These are phyloP conservation scores for Drosophila lacteicornis DNA, from an alignment of 1,140 invertebrate genomes.

Conservation along the genomic window DNA sequence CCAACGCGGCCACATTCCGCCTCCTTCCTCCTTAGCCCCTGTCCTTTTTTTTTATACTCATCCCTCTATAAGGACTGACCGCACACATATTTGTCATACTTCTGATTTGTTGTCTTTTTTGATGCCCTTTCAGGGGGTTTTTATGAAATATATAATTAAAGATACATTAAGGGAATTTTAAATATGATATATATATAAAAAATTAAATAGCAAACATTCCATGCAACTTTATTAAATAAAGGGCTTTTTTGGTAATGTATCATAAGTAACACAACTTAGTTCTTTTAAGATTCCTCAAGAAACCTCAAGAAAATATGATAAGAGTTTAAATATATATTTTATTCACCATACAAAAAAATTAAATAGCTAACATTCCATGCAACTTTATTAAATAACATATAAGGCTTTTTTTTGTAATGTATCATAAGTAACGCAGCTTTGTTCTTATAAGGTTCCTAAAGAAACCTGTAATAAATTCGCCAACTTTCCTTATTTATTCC, in stretches of 20 bases:
- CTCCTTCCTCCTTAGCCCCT: background rate
- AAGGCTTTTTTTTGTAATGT: background rate
- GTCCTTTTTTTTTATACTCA: background rate
- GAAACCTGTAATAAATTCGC: background rate
- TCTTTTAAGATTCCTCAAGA: background rate
- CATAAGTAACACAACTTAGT: background rate
- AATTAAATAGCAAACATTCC: background rate
- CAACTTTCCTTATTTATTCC: background rate
- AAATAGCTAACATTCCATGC: background rate
- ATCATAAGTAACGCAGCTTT: too few relatives aligned
- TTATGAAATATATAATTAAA: background rate
- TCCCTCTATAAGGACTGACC: constrained; percentile 12
- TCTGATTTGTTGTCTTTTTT: constrained; percentile 14
- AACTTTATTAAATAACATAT: background rate
- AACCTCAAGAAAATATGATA: too few relatives aligned
- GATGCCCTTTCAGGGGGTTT: constrained; percentile 3
- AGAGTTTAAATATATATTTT: too few relatives aligned
- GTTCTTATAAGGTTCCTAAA: background rate
- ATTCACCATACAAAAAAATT: too few relatives aligned
- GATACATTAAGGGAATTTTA: background rate
- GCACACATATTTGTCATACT: constrained; percentile 62
- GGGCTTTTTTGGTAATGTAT: background rate
- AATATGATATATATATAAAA: background rate
- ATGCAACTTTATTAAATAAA: background rate
- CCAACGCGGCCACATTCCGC: constrained; percentile 21